These are phyloP conservation scores for Epinephelus coioides DNA, from an alignment of 2,797 vertebrate genomes.

Conservation along the genomic window DNA sequence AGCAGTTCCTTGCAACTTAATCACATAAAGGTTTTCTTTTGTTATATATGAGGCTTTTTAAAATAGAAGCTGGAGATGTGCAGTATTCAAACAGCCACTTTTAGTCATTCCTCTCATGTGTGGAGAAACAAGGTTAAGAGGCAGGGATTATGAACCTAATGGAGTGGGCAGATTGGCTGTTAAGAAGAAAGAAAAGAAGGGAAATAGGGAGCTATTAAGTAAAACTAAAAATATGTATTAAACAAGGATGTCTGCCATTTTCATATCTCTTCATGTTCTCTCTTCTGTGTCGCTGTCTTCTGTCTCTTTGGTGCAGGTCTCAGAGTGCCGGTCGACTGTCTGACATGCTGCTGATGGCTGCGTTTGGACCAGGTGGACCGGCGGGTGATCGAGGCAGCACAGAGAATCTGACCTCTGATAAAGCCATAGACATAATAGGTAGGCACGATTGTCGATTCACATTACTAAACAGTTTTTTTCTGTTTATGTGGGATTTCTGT, in stretches of 20 bases:
- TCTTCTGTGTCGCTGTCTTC: neutral
- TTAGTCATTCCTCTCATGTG: neutral
- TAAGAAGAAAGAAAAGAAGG: neutral
- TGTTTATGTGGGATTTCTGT: neutral
- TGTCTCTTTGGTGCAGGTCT: conserved; percentile 83
- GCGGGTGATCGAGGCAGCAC: conserved; percentile 88
- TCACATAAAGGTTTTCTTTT: too few species aligned
- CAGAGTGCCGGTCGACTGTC: conserved; percentile 94
- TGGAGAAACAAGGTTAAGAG: neutral
- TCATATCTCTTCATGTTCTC: neutral
- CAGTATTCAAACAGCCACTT: neutral
- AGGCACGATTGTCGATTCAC: neutral
- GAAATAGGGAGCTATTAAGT: neutral
- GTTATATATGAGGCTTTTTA: neutral
- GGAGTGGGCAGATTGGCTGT: neutral
- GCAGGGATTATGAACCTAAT: neutral
- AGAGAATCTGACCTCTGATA: conserved; percentile 92
- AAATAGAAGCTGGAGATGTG: neutral
- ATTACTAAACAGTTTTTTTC: neutral
- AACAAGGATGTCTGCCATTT: neutral
- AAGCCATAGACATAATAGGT: conserved; percentile 93
- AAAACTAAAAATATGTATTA: neutral
- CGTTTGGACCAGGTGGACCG: conserved; percentile 91
- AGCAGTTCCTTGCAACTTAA: neutral
- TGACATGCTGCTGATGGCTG: conserved; percentile 95